A percentile compares a stretch with the other conserved stretches of the same genome.
Evolutionary conservation across 2,797 vertebrate genomes (phyloP).

Genomic region (Tragelaphus eurycerus): DNA sequence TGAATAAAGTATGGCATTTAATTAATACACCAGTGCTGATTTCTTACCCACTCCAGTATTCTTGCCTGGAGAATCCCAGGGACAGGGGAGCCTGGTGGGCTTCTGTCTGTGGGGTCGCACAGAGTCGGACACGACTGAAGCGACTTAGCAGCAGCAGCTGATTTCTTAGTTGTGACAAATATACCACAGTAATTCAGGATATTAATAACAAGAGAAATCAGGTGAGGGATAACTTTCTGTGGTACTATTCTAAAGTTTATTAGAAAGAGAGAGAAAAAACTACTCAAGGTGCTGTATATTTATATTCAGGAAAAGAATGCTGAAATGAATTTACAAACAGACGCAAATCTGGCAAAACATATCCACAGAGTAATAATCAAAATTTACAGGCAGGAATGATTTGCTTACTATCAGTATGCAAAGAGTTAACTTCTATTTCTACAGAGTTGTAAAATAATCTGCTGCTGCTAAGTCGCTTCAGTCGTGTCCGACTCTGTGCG

Average conservation of each 20-base stretch:
- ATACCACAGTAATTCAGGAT: not conserved
- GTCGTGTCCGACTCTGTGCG: too few relatives aligned
- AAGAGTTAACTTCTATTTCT: not conserved
- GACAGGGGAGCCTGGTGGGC: too few relatives aligned
- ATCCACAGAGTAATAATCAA: not conserved
- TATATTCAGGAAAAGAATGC: not conserved
- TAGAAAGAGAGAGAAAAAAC: not conserved
- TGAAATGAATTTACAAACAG: conserved; percentile 22
- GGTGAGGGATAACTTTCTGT: not conserved
- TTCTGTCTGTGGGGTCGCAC: too few relatives aligned
- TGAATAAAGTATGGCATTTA: not conserved
- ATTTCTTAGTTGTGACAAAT: not conserved
- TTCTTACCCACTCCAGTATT: too few relatives aligned
- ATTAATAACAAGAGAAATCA: not conserved
- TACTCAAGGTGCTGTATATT: not conserved
- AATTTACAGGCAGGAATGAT: not conserved
- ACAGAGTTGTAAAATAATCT: conserved; percentile 17
- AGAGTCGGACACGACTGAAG: too few relatives aligned
- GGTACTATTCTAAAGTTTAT: not conserved
- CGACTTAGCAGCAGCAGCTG: not conserved
- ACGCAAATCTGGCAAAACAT: not conserved
- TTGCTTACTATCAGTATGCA: not conserved
- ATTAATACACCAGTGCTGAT: not conserved
- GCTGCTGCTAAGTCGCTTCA: too few relatives aligned
- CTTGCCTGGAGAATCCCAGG: too few relatives aligned